A percentile compares a stretch with the other conserved stretches of the same genome.
Evolutionary conservation across 2,888 invertebrate genomes (phyloP).

Genomic region (Leucophora obtusa): DNA sequence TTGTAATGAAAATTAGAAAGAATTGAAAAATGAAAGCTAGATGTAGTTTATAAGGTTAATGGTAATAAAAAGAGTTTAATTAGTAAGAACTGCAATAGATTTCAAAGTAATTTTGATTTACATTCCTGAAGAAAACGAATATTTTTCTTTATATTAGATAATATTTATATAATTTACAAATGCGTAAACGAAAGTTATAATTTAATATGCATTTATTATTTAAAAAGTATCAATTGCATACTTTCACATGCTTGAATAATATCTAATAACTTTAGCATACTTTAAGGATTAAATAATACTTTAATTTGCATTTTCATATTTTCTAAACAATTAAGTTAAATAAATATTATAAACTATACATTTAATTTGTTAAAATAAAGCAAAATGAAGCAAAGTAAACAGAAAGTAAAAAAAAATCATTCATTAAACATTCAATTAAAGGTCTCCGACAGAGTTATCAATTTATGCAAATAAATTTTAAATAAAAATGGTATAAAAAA

Average conservation of each 20-base stretch:
- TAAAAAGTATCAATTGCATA: too few relatives aligned
- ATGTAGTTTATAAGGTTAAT: too few relatives aligned
- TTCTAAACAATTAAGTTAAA: constrained; percentile 19
- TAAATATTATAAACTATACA: background rate
- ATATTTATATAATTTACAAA: too few relatives aligned
- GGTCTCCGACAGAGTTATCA: background rate
- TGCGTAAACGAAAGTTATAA: too few relatives aligned
- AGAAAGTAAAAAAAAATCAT: constrained; percentile 30
- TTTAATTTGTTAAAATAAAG: background rate
- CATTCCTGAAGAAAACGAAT: too few relatives aligned
- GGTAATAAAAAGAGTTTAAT: too few relatives aligned
- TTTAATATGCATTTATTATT: too few relatives aligned
- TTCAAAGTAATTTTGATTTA: too few relatives aligned
- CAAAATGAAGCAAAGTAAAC: background rate
- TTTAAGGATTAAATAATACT: constrained; percentile 16
- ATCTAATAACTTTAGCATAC: constrained; percentile 27
- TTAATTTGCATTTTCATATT: constrained; percentile 23
- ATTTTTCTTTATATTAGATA: too few relatives aligned
- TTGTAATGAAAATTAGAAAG: background rate
- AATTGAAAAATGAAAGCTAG: background rate
- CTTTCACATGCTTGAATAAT: too few relatives aligned
- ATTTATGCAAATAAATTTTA: background rate
- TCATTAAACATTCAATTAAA: constrained; percentile 57
- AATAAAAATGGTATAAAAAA: background rate
- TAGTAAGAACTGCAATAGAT: too few relatives aligned